Conservation (phyloP, 2,888 invertebrate genomes). For the Alloscopus bannaensis region DNA sequence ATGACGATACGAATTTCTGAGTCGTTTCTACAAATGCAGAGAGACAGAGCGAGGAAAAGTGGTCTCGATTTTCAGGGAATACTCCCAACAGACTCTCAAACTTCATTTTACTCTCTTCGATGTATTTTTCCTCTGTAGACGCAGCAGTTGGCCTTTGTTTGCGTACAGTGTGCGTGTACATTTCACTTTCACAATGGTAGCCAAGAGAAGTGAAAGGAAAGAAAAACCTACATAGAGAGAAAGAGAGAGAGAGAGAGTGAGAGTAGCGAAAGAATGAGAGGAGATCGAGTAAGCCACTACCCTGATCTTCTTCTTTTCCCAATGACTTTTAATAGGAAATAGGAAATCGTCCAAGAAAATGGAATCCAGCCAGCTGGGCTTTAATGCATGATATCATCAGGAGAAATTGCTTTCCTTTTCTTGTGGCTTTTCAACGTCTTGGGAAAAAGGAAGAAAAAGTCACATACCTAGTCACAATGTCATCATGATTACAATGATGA, state of each 20-base stretch:
- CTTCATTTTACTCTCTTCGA: no score
- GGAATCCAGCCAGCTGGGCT: conserved; percentile 24
- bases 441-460: background rate
- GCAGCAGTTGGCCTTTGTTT: no score
- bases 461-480: background rate
- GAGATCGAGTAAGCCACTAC: background rate
- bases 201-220: background rate
- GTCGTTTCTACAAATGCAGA: background rate
- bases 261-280: background rate
- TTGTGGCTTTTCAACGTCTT: conserved; percentile 17
- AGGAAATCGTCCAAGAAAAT: conserved; percentile 30
- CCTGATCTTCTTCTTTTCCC: background rate
- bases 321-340: conserved; percentile 24
- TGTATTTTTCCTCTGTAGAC: no score
- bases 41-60: background rate
- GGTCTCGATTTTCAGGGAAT: no score
- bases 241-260: background rate
- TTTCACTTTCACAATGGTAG: background rate
- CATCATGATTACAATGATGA: conserved; percentile 5
- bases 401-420: conserved; percentile 34
- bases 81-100: no score
- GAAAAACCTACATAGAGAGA: background rate
- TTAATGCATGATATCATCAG: conserved; percentile 37
- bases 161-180: background rate
- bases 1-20: no score